Evolutionary conservation across 2,113 vertebrate species (phyloP).

Genomic region (Tachycineta bicolor): DNA sequence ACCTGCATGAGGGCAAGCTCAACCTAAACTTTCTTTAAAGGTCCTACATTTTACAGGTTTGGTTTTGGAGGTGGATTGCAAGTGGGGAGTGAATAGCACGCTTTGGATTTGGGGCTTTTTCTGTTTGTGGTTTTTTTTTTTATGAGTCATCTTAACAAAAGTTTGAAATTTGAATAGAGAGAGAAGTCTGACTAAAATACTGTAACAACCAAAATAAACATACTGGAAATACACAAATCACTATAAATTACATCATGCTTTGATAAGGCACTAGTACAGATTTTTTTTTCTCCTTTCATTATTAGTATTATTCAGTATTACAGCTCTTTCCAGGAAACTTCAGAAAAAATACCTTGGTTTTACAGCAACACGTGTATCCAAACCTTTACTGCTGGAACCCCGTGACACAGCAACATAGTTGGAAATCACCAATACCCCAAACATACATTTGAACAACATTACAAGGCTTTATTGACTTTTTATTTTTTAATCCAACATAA

Average conservation of each 20-base stretch:
- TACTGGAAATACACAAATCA: neutral
- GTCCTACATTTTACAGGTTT: neutral
- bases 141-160: neutral
- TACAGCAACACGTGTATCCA: neutral
- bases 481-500: neutral
- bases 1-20: neutral
- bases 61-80: neutral
- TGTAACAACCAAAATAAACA: neutral
- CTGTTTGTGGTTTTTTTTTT: neutral
- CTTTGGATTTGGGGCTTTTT: neutral
- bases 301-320: neutral
- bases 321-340: neutral
- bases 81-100: neutral
- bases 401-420: neutral
- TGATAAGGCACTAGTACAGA: neutral
- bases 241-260: neutral
- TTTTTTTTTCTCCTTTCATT: neutral
- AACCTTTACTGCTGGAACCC: neutral
- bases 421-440: neutral
- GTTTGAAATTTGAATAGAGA: neutral
- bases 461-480: neutral
- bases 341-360: neutral
- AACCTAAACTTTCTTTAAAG: neutral
- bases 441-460: neutral
- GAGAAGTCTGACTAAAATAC: neutral